Conservation (phyloP, 2,888 invertebrate species). For the Carpatolechia fugitivella region DNA sequence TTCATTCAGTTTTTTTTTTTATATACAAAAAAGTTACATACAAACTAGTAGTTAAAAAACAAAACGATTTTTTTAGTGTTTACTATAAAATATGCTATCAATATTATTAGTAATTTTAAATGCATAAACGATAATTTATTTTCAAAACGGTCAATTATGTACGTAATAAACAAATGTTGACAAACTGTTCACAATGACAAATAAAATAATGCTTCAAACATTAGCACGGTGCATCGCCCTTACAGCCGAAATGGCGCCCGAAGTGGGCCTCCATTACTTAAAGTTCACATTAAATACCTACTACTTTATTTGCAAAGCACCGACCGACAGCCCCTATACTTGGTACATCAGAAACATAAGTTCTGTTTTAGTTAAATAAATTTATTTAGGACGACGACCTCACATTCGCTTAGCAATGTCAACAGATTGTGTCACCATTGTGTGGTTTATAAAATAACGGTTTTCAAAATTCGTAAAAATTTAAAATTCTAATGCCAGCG, state of each 20-base stretch:
- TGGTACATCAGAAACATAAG: slow-evolving; percentile 1
- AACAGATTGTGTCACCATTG: slow-evolving; percentile 6
- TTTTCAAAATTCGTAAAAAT: slow-evolving; percentile 13
- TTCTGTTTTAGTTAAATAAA: slow-evolving; percentile 13
- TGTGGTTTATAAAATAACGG: slow-evolving; percentile 9
- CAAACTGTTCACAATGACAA: no score
- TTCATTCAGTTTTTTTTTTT: no score
- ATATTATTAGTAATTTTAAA: no score
- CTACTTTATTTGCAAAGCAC: not conserved
- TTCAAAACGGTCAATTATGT: no score
- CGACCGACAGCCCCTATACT: not conserved
- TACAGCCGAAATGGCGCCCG: not conserved
- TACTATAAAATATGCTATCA: no score
- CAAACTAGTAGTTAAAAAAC: no score
- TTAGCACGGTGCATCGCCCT: not conserved
- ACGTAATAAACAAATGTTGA: no score
- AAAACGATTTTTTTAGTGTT: no score
- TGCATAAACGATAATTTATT: no score
- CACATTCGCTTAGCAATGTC: slow-evolving; percentile 40
- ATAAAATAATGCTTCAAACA: not conserved
- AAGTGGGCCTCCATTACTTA: not conserved
- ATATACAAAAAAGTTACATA: no score
- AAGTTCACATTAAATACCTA: not conserved
- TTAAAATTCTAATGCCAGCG: slow-evolving; percentile 12
- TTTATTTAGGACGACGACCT: slow-evolving; percentile 41